Base-by-base conservation (phyloP, 2,113 vertebrate genomes). In the Heteronetta atricapilla region DNA sequence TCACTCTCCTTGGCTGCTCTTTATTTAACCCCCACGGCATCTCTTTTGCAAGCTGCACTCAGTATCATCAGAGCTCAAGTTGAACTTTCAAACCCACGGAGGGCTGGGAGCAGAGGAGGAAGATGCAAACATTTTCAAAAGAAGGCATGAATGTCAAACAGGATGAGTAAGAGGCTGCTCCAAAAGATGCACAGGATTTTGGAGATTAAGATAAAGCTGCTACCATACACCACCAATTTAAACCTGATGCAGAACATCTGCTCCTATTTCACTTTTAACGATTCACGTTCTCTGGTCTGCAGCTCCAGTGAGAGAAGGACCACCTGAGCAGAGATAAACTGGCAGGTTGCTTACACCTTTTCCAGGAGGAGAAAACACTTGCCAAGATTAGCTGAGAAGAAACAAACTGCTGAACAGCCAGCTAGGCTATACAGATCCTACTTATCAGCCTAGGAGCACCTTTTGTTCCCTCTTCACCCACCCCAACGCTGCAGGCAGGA, bases 161-260 rank as follows among this genome's bases (percentile, higher is more conserved):
- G 73, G 36, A 84, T 38, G 58, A 86, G 81, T 28, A 86, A 91
- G 63, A 88, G 76, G 23, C 86, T 66, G 82, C 76, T 92, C 81
- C 56, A 36, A 85, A 94, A 90, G 80, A 72, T 76, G 79, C 4
- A 25, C 3, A 77, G 83, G 46, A 86, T 50, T 86, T 80, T 46
- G 40, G 59, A 93, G 90, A 60, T 10, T n/a, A 82, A 79, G 50
- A 38, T 67, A 58, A 62, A 94, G 78, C 21, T 40, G 60, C 60
- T 91, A 90, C 67, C 52, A 62, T 53, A 58, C 69, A 70, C n/a
- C 33, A 60, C 90, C 48, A 21, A n/a, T 36, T 84, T 50, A 88
- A 88, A 96, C 55, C 67, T 68, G 95, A 93, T 19, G 44, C 40
- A 62, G 73, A 92, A 88, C 76, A 94, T 92, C 96, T 92, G 95